Evolutionary conservation across 2,888 invertebrate species (phyloP).

Genomic region (Cephus rjabovi): DNA sequence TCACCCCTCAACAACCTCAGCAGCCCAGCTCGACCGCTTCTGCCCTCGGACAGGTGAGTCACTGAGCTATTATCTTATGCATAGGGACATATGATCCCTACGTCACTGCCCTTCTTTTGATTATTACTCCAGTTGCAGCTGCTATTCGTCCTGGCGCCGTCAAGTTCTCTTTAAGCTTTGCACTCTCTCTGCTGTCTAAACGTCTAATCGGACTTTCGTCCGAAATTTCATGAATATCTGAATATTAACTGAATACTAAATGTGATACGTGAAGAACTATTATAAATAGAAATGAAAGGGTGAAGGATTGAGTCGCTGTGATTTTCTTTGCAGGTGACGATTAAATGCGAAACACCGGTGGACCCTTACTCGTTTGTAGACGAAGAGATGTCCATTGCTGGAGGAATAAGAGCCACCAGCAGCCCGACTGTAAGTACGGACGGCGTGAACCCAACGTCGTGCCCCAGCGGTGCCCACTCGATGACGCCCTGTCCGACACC

Average conservation of each 20-base stretch:
- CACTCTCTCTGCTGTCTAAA: no score
- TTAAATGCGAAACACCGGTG: constrained; percentile 74
- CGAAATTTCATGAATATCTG: not conserved
- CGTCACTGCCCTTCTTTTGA: no score
- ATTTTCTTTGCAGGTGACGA: constrained; percentile 60
- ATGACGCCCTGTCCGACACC: constrained; percentile 58
- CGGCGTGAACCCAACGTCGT: constrained; percentile 59
- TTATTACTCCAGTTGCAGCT: not conserved
- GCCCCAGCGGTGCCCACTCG: constrained; percentile 49
- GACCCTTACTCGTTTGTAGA: constrained; percentile 90
- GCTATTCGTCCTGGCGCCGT: not conserved
- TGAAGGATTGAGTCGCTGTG: not conserved
- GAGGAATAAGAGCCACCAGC: constrained; percentile 69
- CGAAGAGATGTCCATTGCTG: constrained; percentile 77
- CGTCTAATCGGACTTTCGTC: no score
- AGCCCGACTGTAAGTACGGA: constrained; percentile 49
- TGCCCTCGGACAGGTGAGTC: constrained; percentile 61
- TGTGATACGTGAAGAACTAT: not conserved
- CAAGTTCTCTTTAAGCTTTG: not conserved
- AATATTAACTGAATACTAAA: not conserved
- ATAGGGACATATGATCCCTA: no score
- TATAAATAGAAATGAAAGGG: not conserved
- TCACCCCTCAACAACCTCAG: constrained; percentile 64
- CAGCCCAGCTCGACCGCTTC: constrained; percentile 62
- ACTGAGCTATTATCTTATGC: not conserved